phyloP scores from a whole-genome alignment of 2,797 vertebrate genomes.

The Phaenicophaeus curvirostris region DNA sequence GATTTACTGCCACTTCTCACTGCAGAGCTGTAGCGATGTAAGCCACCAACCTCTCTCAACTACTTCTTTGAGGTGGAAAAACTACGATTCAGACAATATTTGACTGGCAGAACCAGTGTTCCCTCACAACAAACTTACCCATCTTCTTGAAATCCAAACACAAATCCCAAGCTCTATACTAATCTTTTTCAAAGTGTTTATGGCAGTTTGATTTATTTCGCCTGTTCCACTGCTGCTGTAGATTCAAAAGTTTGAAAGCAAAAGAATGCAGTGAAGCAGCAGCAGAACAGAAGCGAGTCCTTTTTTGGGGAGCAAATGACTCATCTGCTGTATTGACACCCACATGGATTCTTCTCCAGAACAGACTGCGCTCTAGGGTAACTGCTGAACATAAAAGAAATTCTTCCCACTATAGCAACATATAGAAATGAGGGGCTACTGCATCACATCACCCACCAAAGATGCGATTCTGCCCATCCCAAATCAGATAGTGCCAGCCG shows the following conservation, averaged over 20 bases:
- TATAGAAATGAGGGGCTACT: background rate
- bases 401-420: conserved; percentile 24
- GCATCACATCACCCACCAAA: background rate
- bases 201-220: conserved; percentile 38
- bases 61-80: background rate
- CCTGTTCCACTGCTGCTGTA: background rate
- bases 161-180: background rate
- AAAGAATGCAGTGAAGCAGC: background rate
- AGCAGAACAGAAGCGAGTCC: background rate
- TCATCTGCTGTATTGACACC: conserved; percentile 16
- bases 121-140: background rate
- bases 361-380: background rate
- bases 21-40: background rate
- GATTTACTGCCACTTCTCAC: background rate
- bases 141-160: background rate
- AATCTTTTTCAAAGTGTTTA: conserved; percentile 1
- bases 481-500: background rate
- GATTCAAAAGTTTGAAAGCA: conserved; percentile 26
- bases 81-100: background rate
- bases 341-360: conserved; percentile 3
- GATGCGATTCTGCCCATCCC: background rate
- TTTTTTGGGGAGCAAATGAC: background rate
- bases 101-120: background rate
- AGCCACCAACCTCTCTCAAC: background rate
- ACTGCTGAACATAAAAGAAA: conserved; percentile 23